These are phyloP conservation scores for Rhopalosiphum padi DNA, from an alignment of 1,140 invertebrate species.

Conservation along the genomic window DNA sequence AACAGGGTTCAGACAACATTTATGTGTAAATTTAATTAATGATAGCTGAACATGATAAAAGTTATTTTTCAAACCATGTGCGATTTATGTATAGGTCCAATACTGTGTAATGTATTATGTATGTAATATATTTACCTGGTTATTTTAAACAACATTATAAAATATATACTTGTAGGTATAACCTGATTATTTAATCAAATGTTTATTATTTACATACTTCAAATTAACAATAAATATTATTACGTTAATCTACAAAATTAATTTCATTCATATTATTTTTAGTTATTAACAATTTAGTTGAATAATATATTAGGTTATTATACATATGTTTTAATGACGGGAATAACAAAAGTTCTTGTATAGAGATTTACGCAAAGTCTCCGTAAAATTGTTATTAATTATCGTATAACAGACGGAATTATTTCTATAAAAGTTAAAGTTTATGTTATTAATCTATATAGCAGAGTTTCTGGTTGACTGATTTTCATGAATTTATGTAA, in stretches of 20 bases:
- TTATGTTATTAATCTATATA: conserved; percentile 7
- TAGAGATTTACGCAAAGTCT: background rate
- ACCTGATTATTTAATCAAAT: background rate
- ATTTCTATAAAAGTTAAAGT: conserved; percentile 22
- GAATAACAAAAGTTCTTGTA: background rate
- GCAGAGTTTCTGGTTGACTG: background rate
- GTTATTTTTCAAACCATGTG: background rate
- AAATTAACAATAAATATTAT: background rate
- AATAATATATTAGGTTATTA: background rate
- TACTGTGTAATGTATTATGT: background rate
- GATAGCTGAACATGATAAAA: background rate
- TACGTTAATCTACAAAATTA: background rate
- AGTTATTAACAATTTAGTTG: background rate
- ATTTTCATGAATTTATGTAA: background rate
- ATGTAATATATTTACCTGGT: background rate
- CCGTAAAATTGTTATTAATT: background rate
- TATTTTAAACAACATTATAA: background rate
- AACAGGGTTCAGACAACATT: background rate
- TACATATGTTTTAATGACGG: background rate
- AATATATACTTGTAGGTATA: background rate
- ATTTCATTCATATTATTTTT: background rate
- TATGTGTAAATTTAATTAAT: background rate
- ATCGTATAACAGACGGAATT: background rate
- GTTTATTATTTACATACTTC: background rate
- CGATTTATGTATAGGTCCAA: background rate